A percentile compares a stretch with the other conserved stretches of the same genome.
These are phyloP conservation scores for Octomys mimax DNA, from an alignment of 2,797 vertebrate genomes.

Conservation along the genomic window DNA sequence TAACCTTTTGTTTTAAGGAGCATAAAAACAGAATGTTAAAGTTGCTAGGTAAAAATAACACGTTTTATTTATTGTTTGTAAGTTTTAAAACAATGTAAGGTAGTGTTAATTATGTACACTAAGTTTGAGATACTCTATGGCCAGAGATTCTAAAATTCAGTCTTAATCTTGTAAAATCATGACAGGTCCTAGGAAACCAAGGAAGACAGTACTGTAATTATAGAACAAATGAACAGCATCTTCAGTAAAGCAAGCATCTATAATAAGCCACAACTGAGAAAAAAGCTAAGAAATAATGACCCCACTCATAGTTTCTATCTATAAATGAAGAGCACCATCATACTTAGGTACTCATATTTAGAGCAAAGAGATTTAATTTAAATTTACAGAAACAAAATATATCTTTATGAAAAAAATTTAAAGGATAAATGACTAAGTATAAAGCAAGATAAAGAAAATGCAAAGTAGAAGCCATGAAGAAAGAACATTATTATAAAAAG, in stretches of 20 bases:
- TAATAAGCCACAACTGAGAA: not conserved
- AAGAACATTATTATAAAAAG: not conserved
- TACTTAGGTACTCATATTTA: slow-evolving; percentile 13
- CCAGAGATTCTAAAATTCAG: not conserved
- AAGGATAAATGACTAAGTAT: not conserved
- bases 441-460: not conserved
- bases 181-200: not conserved
- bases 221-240: slow-evolving; percentile 9
- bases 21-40: slow-evolving; percentile 32
- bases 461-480: not conserved
- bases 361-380: not conserved
- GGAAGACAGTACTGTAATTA: not conserved
- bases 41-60: not conserved
- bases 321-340: not conserved
- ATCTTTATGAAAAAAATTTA: not conserved
- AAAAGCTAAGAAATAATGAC: not conserved
- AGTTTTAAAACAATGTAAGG: not conserved
- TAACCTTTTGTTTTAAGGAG: not conserved
- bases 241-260: not conserved
- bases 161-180: not conserved
- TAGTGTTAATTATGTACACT: not conserved
- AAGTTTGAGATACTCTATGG: not conserved
- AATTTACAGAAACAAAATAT: not conserved
- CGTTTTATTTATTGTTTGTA: not conserved
- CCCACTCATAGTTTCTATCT: not conserved